These are phyloP conservation scores for Ciconia stormi DNA, from an alignment of 2,113 vertebrate species.

Conservation along the genomic window DNA sequence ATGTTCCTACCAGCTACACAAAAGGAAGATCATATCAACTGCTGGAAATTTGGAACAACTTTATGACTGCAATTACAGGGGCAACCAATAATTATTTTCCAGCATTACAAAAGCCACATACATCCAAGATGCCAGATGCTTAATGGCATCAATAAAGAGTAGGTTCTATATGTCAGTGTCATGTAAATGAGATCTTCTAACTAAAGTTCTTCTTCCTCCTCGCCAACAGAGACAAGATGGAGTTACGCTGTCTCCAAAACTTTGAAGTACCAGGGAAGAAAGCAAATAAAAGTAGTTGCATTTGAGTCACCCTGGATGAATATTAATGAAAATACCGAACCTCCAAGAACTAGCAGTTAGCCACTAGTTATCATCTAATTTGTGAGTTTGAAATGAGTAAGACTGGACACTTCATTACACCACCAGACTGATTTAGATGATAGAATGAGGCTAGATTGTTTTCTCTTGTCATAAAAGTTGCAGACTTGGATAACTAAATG, in stretches of 20 bases:
- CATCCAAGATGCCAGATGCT: background rate
- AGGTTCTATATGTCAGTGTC: background rate
- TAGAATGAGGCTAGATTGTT: background rate
- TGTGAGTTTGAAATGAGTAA: background rate
- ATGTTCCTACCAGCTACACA: background rate
- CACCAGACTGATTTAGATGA: background rate
- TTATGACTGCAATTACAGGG: background rate
- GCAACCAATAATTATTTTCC: background rate
- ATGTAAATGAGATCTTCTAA: background rate
- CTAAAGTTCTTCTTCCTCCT: background rate
- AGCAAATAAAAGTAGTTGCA: background rate
- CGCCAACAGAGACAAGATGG: background rate
- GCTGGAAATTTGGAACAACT: background rate
- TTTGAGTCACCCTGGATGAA: background rate
- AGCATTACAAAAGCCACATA: background rate
- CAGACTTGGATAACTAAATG: background rate
- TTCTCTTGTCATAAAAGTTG: background rate
- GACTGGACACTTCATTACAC: background rate
- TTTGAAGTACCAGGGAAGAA: background rate
- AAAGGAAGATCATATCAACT: background rate
- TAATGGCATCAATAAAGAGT: background rate
- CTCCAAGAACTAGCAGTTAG: background rate
- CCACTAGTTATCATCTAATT: background rate
- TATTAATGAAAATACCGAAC: background rate
- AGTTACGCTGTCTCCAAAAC: background rate